A percentile compares a stretch with the other conserved stretches of the same genome.
These are phyloP conservation scores for Cinclus mexicanus DNA, from an alignment of 2,113 vertebrate species.

Conservation along the genomic window DNA sequence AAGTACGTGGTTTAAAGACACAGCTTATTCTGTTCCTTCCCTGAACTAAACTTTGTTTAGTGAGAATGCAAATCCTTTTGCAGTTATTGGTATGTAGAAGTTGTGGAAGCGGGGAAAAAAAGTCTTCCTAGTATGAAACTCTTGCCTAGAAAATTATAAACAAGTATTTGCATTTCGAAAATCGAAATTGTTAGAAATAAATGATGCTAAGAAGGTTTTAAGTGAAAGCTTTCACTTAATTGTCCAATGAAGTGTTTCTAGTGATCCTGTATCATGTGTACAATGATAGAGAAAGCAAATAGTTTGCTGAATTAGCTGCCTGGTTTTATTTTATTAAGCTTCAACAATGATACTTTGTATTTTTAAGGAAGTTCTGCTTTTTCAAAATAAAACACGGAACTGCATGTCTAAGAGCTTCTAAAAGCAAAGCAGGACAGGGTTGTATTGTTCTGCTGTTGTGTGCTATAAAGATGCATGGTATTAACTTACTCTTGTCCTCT, in stretches of 20 bases:
- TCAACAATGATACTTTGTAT: neutral
- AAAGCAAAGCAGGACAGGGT: neutral
- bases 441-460: rapidly evolving
- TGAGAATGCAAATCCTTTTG: neutral
- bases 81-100: neutral
- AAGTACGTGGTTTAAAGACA: neutral
- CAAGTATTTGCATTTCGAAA: neutral
- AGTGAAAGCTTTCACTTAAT: neutral
- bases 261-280: neutral
- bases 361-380: neutral
- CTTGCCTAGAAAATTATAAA: neutral
- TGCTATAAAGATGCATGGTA: rapidly evolving
- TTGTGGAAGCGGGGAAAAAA: neutral
- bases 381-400: neutral
- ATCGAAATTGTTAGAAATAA: neutral
- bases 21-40: neutral
- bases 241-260: neutral
- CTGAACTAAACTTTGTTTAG: neutral
- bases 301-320: neutral
- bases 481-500: no score
- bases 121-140: neutral
- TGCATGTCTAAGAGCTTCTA: neutral
- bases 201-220: neutral
- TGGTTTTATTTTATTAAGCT: neutral
- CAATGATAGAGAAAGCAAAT: neutral